Percentiles rank a stretch among this genome's conserved stretches.
Conservation (phyloP, 1,140 invertebrate genomes). For the Grapholita molesta region DNA sequence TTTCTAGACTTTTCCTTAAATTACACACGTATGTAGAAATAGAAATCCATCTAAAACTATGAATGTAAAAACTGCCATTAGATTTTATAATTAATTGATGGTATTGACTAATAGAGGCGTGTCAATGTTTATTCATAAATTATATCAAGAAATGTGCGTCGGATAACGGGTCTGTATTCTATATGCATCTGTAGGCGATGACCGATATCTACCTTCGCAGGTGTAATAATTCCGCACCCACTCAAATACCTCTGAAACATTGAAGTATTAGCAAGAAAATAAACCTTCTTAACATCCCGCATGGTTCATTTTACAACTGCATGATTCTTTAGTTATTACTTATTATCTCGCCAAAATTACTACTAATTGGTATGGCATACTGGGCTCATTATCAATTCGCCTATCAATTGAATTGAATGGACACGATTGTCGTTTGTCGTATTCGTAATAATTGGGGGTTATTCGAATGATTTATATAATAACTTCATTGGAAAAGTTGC, state of each 20-base stretch:
- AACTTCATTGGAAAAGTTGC: no score
- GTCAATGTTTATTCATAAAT: constrained; percentile 40
- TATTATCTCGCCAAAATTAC: background rate
- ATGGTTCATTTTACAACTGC: background rate
- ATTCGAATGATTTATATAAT: no score
- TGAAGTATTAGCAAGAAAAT: background rate
- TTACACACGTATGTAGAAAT: background rate
- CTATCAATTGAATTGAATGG: constrained; percentile 54
- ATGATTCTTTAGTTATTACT: background rate
- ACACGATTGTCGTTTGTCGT: constrained; percentile 22
- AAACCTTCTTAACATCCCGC: background rate
- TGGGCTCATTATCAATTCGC: constrained; percentile 30
- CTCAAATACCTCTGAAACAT: background rate
- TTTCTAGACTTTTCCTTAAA: constrained; percentile 22
- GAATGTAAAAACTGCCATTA: background rate
- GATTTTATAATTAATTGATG: background rate
- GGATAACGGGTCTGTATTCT: constrained; percentile 55
- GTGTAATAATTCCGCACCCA: constrained; percentile 32
- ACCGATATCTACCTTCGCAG: constrained; percentile 54
- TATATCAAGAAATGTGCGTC: constrained; percentile 39
- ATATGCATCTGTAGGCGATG: constrained; percentile 46
- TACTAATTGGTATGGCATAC: background rate
- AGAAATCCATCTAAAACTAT: background rate
- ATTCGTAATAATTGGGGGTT: background rate
- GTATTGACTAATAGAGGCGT: background rate